Percentiles rank a stretch among this genome's conserved stretches.
Conservation (phyloP, 2,113 vertebrate genomes). For the Plectropomus leopardus region DNA sequence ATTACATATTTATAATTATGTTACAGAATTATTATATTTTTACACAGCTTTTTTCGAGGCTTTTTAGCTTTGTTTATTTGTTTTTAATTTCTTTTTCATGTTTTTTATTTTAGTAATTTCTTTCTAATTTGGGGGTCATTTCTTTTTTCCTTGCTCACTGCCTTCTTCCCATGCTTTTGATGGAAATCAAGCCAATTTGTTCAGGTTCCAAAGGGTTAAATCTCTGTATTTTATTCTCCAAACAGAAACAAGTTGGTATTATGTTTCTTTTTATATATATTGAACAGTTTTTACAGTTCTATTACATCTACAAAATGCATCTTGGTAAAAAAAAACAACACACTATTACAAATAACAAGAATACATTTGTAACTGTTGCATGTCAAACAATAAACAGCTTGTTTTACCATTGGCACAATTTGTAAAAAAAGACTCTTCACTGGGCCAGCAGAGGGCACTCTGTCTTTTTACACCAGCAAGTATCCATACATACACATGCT, state of each 20-base stretch:
- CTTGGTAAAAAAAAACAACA: constrained; percentile 9
- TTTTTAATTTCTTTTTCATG: too few relatives aligned
- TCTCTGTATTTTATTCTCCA: background rate
- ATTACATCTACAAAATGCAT: background rate
- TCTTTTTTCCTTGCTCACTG: too few relatives aligned
- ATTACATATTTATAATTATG: too few relatives aligned
- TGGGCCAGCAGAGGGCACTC: constrained; percentile 60
- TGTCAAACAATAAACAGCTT: constrained; percentile 20
- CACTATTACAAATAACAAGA: constrained; percentile 5
- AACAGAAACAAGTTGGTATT: background rate
- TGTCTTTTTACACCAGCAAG: background rate
- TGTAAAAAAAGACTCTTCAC: background rate
- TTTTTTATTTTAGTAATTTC: too few relatives aligned
- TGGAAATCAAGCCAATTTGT: too few relatives aligned
- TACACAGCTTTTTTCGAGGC: too few relatives aligned
- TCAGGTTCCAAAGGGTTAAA: too few relatives aligned
- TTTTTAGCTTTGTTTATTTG: too few relatives aligned
- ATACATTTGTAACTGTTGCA: constrained; percentile 2
- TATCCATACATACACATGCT: background rate
- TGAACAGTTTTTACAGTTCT: constrained; percentile 27
- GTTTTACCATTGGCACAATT: constrained; percentile 6
- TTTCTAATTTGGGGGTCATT: too few relatives aligned
- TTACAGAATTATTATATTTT: too few relatives aligned
- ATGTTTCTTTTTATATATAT: background rate
- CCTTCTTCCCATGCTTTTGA: too few relatives aligned